Percentiles rank a stretch among this genome's conserved stretches.
phyloP scores from a whole-genome alignment of 2,113 vertebrate genomes.

The Fregata magnificens region DNA sequence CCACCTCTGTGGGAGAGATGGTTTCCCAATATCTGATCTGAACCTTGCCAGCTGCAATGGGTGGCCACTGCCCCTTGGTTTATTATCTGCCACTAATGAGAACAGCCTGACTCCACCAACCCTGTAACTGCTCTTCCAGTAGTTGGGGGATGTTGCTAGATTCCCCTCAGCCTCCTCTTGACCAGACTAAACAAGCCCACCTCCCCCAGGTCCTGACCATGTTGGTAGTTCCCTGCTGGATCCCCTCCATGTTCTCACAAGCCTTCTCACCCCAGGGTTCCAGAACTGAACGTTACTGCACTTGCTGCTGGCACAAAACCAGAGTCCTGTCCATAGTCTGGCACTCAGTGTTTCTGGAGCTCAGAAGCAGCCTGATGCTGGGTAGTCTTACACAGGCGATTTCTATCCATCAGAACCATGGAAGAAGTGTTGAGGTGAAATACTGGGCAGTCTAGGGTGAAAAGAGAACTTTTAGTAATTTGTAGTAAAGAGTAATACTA shows the following conservation, averaged over 20 bases:
- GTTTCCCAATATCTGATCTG: neutral
- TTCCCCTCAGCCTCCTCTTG: neutral
- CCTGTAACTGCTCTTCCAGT: neutral
- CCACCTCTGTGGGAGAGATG: neutral
- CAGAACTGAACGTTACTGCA: fast-evolving
- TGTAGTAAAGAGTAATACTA: fast-evolving
- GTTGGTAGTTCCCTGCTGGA: neutral
- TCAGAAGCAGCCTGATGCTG: neutral
- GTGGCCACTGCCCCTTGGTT: neutral
- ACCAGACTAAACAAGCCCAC: neutral
- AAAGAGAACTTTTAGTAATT: neutral
- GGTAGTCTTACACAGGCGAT: neutral
- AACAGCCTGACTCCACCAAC: neutral
- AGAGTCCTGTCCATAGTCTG: neutral
- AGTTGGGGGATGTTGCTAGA: neutral
- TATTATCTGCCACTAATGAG: neutral
- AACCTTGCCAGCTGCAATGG: neutral
- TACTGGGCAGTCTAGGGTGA: neutral
- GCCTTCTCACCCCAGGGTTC: neutral
- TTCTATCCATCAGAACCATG: neutral
- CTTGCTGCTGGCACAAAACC: neutral
- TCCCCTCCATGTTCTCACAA: neutral
- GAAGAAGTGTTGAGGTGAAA: neutral
- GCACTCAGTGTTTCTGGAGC: neutral
- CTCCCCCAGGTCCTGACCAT: neutral